phyloP scores from a whole-genome alignment of 2,113 vertebrate species.

The Glareola pratincola region DNA sequence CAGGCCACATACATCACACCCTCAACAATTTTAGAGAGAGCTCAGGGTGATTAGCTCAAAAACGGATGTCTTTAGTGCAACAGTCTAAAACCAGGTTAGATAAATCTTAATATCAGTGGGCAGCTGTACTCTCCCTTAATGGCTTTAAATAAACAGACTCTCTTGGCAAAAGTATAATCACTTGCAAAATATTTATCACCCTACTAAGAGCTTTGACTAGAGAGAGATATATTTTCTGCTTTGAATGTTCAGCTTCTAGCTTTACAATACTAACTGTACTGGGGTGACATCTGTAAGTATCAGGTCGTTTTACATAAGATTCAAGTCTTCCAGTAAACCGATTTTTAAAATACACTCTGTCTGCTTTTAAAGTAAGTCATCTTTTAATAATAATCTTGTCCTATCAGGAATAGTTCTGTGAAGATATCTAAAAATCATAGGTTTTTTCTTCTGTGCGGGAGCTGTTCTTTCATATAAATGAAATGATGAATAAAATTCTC shows the following conservation, averaged over 20 bases:
- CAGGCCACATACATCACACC: background rate
- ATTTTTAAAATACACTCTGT: background rate
- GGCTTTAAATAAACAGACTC: background rate
- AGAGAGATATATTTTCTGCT: background rate
- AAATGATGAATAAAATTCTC: background rate
- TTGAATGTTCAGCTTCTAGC: background rate
- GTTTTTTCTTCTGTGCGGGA: background rate
- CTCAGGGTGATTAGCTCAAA: background rate
- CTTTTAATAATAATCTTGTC: background rate
- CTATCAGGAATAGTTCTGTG: background rate
- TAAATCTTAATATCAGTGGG: background rate
- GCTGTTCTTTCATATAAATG: background rate
- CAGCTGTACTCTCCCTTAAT: background rate
- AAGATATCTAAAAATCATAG: background rate
- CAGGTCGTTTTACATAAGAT: background rate
- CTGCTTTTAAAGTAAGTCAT: background rate
- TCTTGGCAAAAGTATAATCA: background rate
- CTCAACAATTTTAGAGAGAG: background rate
- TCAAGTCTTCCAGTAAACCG: background rate
- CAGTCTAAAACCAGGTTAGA: background rate
- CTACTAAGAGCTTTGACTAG: background rate
- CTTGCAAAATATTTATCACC: constrained; percentile 15
- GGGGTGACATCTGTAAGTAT: background rate
- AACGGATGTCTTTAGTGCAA: background rate
- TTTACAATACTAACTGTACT: background rate